A percentile compares a stretch with the other conserved stretches of the same genome.
These are phyloP conservation scores for Nephrotoma flavescens DNA, from an alignment of 2,888 invertebrate genomes.

Conservation along the genomic window DNA sequence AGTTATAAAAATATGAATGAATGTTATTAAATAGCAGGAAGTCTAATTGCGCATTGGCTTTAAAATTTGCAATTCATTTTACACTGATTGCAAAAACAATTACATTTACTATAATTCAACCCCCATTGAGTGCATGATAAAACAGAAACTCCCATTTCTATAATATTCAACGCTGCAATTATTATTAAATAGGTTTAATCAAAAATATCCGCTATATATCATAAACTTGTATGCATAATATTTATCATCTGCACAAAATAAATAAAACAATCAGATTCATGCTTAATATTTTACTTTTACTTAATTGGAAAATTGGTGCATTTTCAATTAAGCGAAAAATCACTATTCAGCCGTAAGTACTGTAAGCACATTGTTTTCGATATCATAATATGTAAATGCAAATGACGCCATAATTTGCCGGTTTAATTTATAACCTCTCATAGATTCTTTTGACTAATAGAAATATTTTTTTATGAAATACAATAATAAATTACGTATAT, in stretches of 20 bases:
- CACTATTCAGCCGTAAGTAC: neutral
- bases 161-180: neutral
- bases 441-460: no score
- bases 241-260: neutral
- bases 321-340: neutral
- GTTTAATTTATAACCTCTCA: neutral
- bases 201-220: neutral
- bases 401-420: neutral
- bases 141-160: no score
- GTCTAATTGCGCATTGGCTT: no score
- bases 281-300: neutral
- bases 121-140: no score
- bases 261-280: neutral
- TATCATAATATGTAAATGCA: neutral
- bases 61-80: no score
- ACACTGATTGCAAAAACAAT: no score
- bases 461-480: no score
- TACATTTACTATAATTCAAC: no score
- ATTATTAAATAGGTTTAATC: neutral
- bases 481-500: no score
- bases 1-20: no score
- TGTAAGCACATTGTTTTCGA: neutral
- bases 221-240: neutral
- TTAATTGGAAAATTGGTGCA: neutral
- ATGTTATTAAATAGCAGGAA: no score